Conservation (phyloP, 2,888 invertebrate species). For the Tetragonisca angustula region DNA sequence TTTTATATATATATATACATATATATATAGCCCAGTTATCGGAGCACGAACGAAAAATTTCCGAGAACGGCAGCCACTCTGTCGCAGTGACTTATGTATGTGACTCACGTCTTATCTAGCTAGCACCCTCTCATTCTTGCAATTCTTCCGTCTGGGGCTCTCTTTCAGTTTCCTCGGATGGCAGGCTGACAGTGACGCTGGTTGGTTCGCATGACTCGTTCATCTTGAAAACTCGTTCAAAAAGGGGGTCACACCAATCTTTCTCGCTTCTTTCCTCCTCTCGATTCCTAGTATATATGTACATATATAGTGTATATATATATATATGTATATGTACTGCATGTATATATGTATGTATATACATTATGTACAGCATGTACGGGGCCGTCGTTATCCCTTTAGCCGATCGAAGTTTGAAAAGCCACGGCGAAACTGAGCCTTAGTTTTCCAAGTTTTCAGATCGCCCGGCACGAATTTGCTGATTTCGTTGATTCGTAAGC, state of each 20-base stretch:
- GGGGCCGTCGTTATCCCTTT: constrained; percentile 25
- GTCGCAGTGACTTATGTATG: constrained; percentile 50
- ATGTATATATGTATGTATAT: neutral
- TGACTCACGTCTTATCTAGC: constrained; percentile 68
- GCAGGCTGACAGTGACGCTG: constrained; percentile 44
- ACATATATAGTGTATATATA: too few relatives aligned
- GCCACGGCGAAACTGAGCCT: constrained; percentile 26
- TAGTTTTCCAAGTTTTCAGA: constrained; percentile 17
- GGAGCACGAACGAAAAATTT: constrained; percentile 18
- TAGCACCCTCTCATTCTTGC: constrained; percentile 32
- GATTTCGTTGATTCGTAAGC: constrained; percentile 53
- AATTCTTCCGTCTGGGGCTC: constrained; percentile 25
- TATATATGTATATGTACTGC: too few relatives aligned
- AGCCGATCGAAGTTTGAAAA: constrained; percentile 38
- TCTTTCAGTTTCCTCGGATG: constrained; percentile 38
- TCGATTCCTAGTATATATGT: constrained; percentile 13
- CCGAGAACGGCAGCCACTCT: constrained; percentile 2
- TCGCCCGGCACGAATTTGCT: constrained; percentile 47
- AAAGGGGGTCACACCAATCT: constrained; percentile 57
- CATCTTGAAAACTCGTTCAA: constrained; percentile 53
- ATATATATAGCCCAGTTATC: neutral
- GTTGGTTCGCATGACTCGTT: constrained; percentile 47
- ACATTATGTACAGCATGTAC: too few relatives aligned
- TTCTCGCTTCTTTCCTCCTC: constrained; percentile 49
- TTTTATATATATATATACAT: too few relatives aligned